Base-by-base conservation (phyloP, 2,888 invertebrate genomes). In the Panorpa germanica region DNA sequence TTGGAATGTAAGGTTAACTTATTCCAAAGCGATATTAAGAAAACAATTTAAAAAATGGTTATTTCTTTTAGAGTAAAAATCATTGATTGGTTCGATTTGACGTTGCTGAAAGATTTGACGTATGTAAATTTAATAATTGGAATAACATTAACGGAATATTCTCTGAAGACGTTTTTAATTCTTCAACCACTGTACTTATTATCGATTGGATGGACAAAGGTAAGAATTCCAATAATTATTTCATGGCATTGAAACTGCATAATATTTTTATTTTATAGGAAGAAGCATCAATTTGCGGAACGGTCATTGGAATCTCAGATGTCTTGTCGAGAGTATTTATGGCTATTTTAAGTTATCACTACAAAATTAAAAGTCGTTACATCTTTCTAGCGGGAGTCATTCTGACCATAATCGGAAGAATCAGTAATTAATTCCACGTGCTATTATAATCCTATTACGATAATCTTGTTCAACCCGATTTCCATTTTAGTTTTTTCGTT, bases 81-180 rank as follows among this genome's bases (percentile, higher is more conserved):
- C n/a, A 59, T 63, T 1, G 64, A 70, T 35, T 65, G 62, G 32
- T 49, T 73, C 17, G 72, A 73, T 43, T 47, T 75, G 34, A 60
- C 60, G 1, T 49, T 75, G 6, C 46, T 75, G 6, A 70, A 70
- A 43, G 64, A 72, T 39, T 56, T 59, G 10, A 56, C 65, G 15
- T 74, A 69, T 40, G 60, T 75, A 6, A 78, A 75, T 44, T 70
- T 77, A 33, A 64, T 69, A 28, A 46, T 75, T 18, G 80, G 78
- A 22, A 60, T 74, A 44, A 63, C 74, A 1, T 58, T 77, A 33
- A 65, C 70, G 3, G 61, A 72, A 35, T 70, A 70, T 33, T 65
- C 74, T 4, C 78, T 80, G 46, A 58, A 69, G 23, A 69, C 70
- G 0, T 80, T 80, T 45, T 63, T 70, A 38, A 68, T 71, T 1